phyloP scores from a whole-genome alignment of 2,113 vertebrate species.

The Leptobrachium ailaonicum region DNA sequence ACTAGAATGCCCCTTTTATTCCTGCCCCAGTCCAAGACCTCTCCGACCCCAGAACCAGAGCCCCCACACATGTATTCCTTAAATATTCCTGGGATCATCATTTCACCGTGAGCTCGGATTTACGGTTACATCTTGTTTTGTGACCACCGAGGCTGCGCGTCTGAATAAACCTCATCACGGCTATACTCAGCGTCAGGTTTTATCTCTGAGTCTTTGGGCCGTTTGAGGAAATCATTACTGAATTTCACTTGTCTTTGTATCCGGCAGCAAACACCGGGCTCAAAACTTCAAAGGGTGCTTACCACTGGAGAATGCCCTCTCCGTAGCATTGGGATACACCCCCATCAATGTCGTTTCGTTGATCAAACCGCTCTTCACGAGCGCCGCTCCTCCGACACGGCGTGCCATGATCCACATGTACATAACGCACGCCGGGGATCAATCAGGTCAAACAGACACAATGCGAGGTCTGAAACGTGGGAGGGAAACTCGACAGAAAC shows the following conservation, averaged over 20 bases:
- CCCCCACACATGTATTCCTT: too few relatives aligned
- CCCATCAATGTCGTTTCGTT: slow-evolving; percentile 3
- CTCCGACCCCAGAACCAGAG: too few relatives aligned
- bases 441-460: neutral
- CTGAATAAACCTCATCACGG: slow-evolving; percentile 14
- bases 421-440: neutral
- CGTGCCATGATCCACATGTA: neutral
- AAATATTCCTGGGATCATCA: too few relatives aligned
- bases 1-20: too few relatives aligned
- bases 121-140: too few relatives aligned
- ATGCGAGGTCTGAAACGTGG: neutral
- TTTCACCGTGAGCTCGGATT: too few relatives aligned
- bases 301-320: neutral
- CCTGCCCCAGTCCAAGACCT: too few relatives aligned
- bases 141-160: neutral
- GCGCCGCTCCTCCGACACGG: neutral
- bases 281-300: neutral
- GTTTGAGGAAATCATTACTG: slow-evolving; percentile 17
- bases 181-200: slow-evolving; percentile 16
- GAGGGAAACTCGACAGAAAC: too few relatives aligned
- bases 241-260: slow-evolving; percentile 5
- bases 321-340: neutral
- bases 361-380: slow-evolving; percentile 18
- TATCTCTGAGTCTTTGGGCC: slow-evolving; percentile 2
- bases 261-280: neutral